Conservation (phyloP, 2,797 vertebrate genomes). For the Hirundo rustica region DNA sequence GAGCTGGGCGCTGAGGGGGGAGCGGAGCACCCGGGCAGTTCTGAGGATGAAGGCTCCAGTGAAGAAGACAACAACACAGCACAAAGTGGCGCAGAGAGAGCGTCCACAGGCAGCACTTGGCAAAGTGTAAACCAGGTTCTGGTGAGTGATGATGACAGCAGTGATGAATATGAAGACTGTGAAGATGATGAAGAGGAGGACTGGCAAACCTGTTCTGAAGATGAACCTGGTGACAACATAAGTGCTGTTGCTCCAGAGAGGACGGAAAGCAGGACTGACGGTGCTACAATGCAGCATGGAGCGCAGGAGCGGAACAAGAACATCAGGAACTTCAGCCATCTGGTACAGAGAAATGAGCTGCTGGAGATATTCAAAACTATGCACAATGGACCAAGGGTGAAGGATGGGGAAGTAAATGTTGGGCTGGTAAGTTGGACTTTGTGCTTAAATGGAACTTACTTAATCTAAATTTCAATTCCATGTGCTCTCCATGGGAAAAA, state of each 20-base stretch:
- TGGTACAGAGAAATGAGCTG: conserved; percentile 87
- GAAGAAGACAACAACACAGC: not conserved
- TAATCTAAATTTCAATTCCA: not conserved
- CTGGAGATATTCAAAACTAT: conserved; percentile 83
- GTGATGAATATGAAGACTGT: conserved; percentile 75
- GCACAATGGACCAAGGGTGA: conserved; percentile 80
- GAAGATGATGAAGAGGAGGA: conserved; percentile 71
- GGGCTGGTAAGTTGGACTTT: conserved; percentile 79
- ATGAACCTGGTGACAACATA: conserved; percentile 70
- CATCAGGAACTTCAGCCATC: conserved; percentile 84
- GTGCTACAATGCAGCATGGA: not conserved
- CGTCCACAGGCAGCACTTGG: not conserved
- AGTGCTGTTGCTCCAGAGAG: conserved; percentile 60
- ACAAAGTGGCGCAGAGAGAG: not conserved
- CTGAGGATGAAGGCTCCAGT: not conserved
- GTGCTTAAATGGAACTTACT: not conserved
- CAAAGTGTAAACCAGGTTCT: not conserved
- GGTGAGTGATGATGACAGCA: conserved; percentile 28
- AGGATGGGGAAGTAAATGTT: conserved; percentile 88
- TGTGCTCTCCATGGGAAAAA: not conserved
- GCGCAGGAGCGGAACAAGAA: not conserved
- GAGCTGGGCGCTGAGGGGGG: conserved; percentile 64
- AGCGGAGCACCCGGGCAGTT: not conserved
- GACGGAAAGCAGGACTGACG: not conserved
- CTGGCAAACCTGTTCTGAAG: conserved; percentile 76